These are phyloP conservation scores for Entosphenus tridentatus DNA, from an alignment of 2,113 vertebrate genomes.

Conservation along the genomic window DNA sequence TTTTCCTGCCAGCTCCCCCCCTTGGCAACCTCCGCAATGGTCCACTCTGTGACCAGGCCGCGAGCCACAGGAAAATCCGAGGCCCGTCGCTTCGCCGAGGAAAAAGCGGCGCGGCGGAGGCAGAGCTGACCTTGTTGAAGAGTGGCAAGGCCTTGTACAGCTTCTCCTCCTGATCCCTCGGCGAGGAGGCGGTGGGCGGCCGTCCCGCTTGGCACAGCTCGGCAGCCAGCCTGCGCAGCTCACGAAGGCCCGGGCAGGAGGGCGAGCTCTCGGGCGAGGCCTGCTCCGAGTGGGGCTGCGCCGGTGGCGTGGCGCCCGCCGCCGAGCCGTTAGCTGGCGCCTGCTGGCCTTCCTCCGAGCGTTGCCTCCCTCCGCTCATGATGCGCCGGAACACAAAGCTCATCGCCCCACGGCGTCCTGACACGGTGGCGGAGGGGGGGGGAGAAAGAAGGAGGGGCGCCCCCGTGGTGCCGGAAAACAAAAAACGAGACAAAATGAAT, in stretches of 20 bases:
- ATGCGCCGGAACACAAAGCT: conserved; percentile 4
- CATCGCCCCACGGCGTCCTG: background rate
- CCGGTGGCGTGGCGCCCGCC: background rate
- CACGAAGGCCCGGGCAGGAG: conserved; percentile 57
- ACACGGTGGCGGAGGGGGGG: no score
- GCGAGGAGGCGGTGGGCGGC: conserved; percentile 73
- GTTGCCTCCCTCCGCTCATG: background rate
- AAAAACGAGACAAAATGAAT: no score
- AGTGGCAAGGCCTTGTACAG: conserved; percentile 98
- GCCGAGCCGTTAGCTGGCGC: background rate
- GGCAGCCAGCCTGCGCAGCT: conserved; percentile 77
- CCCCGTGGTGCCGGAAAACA: no score
- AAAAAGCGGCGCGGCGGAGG: background rate
- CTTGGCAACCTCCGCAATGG: background rate
- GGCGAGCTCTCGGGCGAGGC: background rate
- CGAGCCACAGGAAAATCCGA: background rate
- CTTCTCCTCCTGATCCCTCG: conserved; percentile 96
- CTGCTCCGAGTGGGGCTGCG: conserved; percentile 1
- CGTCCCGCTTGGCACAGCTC: conserved; percentile 63
- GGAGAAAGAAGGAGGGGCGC: no score
- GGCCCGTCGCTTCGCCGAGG: background rate
- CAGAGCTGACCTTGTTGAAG: conserved; percentile 62
- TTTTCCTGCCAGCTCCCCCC: background rate
- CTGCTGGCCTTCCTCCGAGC: background rate
- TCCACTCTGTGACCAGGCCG: background rate